Conservation (phyloP, 2,113 vertebrate species). For the Sterrhoptilus dennistouni region DNA sequence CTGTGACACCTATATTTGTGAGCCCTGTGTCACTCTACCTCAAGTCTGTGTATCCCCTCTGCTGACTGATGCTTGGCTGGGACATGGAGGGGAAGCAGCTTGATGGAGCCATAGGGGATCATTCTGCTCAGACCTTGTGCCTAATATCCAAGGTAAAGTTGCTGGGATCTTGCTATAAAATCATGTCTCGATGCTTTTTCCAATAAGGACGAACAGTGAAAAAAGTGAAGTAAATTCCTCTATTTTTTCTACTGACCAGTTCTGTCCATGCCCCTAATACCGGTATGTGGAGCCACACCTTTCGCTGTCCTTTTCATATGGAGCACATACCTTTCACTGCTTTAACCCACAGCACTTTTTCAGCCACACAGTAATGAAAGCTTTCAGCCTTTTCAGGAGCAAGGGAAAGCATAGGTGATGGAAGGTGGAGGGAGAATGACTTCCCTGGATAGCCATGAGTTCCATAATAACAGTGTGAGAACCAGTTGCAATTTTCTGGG, state of each 20-base stretch:
- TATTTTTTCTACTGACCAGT: neutral
- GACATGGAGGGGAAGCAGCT: neutral
- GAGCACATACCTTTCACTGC: neutral
- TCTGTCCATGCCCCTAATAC: neutral
- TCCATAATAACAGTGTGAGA: slow-evolving; percentile 44
- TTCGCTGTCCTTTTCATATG: neutral
- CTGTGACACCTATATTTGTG: fast-evolving
- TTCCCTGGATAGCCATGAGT: neutral
- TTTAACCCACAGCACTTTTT: neutral
- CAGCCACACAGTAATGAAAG: neutral
- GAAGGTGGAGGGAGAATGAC: neutral
- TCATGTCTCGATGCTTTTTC: neutral
- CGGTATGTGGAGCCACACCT: neutral
- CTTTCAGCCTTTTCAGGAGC: neutral
- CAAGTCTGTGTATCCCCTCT: neutral
- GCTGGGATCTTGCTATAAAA: neutral
- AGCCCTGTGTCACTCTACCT: neutral
- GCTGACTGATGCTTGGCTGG: neutral
- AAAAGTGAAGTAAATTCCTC: neutral
- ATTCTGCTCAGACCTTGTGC: neutral
- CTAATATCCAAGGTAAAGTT: neutral
- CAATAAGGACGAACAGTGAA: neutral
- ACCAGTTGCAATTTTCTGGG: slow-evolving; percentile 47
- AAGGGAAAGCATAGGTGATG: neutral
- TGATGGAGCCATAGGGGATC: neutral